Conservation (phyloP, 1,140 invertebrate species). For the Lordiphosa collinella region DNA sequence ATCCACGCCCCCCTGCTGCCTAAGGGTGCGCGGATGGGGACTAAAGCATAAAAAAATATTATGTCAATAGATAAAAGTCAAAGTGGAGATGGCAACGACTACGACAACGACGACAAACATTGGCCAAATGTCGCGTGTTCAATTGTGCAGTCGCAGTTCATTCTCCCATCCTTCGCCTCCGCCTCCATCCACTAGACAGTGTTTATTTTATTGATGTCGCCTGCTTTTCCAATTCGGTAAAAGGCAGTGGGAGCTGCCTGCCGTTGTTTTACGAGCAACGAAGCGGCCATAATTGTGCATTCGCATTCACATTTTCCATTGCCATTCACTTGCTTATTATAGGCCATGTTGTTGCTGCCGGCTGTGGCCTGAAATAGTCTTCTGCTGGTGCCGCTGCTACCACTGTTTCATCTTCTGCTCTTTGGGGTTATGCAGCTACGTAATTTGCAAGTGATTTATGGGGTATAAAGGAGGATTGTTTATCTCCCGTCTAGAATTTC, state of each 20-base stretch:
- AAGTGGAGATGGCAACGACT: constrained; percentile 47
- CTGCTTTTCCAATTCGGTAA: constrained; percentile 15
- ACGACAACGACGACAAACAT: constrained; percentile 38
- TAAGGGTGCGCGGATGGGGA: background rate
- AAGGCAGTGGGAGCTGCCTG: constrained; percentile 17
- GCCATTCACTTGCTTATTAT: constrained; percentile 43
- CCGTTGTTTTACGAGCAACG: constrained; percentile 65
- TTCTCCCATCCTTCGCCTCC: constrained; percentile 4
- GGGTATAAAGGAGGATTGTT: constrained; percentile 8
- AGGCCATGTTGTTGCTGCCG: constrained; percentile 16
- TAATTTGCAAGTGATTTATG: constrained; percentile 77
- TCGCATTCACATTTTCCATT: constrained; percentile 45
- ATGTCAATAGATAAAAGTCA: constrained; percentile 76
- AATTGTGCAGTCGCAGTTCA: constrained; percentile 46
- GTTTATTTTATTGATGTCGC: constrained; percentile 75
- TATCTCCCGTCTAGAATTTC: constrained; percentile 26
- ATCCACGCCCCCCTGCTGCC: constrained; percentile 1
- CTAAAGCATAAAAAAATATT: constrained; percentile 63
- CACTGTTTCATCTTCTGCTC: background rate
- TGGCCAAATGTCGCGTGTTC: constrained; percentile 66
- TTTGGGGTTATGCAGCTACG: constrained; percentile 27
- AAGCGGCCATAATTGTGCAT: constrained; percentile 75
- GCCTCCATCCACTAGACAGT: constrained; percentile 42
- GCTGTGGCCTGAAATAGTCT: constrained; percentile 24
- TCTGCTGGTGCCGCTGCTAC: background rate